These are phyloP conservation scores for Caenorhabditis latens DNA, from an alignment of 1,140 invertebrate genomes.

Conservation along the genomic window DNA sequence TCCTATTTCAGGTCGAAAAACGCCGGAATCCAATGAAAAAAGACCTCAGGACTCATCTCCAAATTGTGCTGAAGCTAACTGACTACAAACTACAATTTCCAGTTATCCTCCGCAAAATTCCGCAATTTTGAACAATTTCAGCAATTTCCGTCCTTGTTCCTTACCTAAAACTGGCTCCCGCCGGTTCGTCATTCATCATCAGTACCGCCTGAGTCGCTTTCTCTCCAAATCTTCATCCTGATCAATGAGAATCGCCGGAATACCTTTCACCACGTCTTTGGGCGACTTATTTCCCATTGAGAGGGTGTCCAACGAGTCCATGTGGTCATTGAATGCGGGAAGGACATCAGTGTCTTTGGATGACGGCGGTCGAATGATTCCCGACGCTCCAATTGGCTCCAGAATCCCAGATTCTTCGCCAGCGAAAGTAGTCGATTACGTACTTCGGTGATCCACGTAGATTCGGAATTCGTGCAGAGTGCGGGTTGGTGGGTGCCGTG, in stretches of 20 bases:
- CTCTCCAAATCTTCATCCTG: constrained; percentile 37
- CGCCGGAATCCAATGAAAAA: too few species aligned
- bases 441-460: constrained; percentile 55
- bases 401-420: constrained; percentile 10
- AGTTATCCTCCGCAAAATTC: too few species aligned
- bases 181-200: neutral
- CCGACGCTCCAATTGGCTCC: neutral
- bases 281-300: constrained; percentile 10
- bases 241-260: constrained; percentile 4
- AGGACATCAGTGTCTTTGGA: neutral
- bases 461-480: constrained; percentile 59
- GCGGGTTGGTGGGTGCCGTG: constrained; percentile 45
- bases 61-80: too few species aligned
- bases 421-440: neutral
- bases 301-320: constrained; percentile 4
- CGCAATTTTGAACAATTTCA: too few species aligned
- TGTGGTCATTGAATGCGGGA: constrained; percentile 17
- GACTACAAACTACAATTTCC: too few species aligned
- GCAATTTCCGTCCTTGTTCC: too few species aligned
- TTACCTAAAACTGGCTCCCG: neutral
- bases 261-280: neutral
- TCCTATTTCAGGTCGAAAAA: too few species aligned
- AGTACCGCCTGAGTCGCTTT: neutral
- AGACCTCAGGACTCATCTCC: too few species aligned
- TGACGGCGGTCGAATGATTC: neutral